Evolutionary conservation across 1,140 invertebrate genomes (phyloP).

Genomic region (Centruroides sculpturatus): DNA sequence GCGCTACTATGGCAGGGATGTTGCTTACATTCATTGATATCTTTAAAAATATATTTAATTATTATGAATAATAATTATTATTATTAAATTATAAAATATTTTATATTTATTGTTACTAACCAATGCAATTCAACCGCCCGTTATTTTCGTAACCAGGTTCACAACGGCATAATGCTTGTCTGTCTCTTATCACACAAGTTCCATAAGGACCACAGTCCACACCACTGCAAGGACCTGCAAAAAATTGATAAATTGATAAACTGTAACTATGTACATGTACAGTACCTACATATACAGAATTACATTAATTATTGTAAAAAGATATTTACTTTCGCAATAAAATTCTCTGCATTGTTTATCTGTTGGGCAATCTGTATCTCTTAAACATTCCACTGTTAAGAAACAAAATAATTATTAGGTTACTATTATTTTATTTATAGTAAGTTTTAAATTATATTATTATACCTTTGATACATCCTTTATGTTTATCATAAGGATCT

Average conservation of each 20-base stretch:
- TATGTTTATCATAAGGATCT: conserved; percentile 18
- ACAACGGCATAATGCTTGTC: conserved; percentile 21
- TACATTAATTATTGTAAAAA: not conserved
- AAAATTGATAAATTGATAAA: not conserved
- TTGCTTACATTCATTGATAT: conserved; percentile 20
- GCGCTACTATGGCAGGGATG: conserved; percentile 20
- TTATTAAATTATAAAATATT: no score
- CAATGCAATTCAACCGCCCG: conserved; percentile 17
- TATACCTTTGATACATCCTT: conserved; percentile 16
- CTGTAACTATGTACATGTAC: not conserved
- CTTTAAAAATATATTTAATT: conserved; percentile 4
- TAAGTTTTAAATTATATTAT: not conserved
- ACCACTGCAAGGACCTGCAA: conserved; percentile 18
- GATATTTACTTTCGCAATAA: conserved; percentile 20
- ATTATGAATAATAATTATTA: no score
- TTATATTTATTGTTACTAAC: not conserved
- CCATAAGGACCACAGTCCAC: conserved; percentile 22
- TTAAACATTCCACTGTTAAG: conserved; percentile 37
- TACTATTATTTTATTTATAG: no score
- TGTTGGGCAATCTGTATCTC: conserved; percentile 29
- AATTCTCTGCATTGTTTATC: conserved; percentile 20
- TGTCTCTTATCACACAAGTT: conserved; percentile 20
- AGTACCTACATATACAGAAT: not conserved
- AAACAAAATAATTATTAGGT: not conserved
- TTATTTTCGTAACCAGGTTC: conserved; percentile 22